These are phyloP conservation scores for Clarias macrocephalus DNA, from an alignment of 2,113 vertebrate genomes.

Conservation along the genomic window DNA sequence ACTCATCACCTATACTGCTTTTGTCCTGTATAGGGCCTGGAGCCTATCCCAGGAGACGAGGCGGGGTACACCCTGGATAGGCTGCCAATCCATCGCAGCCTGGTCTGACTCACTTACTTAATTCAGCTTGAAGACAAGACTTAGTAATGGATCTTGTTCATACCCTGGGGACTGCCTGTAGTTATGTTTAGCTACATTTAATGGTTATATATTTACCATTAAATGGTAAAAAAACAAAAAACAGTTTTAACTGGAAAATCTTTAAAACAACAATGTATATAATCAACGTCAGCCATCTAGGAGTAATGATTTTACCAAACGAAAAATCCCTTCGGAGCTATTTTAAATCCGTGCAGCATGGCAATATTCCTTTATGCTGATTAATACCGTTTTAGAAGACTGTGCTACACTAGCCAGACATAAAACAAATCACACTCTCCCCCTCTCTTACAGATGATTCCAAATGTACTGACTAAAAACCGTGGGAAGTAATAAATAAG, in stretches of 20 bases:
- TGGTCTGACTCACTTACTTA: too few species aligned
- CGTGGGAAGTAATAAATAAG: conserved; percentile 43
- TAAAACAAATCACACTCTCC: not conserved
- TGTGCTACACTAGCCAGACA: not conserved
- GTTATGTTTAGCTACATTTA: not conserved
- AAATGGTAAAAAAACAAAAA: not conserved
- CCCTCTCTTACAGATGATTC: conserved; percentile 9
- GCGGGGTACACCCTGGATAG: too few species aligned
- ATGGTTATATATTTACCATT: not conserved
- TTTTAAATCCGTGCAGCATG: not conserved
- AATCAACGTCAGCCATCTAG: not conserved
- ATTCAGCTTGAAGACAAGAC: too few species aligned
- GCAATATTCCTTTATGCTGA: not conserved
- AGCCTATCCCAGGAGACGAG: too few species aligned
- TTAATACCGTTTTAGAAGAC: not conserved
- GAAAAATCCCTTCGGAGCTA: not conserved
- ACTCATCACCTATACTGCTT: too few species aligned
- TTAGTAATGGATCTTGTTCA: too few species aligned
- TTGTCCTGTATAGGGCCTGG: too few species aligned
- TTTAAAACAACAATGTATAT: not conserved
- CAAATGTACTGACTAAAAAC: conserved; percentile 31
- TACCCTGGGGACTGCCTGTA: too few species aligned
- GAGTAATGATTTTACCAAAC: not conserved
- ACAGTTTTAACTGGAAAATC: not conserved
- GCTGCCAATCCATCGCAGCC: too few species aligned